Conservation (phyloP, 92 coral and sea anemone genomes). For the Pocillopora grandis region DNA sequence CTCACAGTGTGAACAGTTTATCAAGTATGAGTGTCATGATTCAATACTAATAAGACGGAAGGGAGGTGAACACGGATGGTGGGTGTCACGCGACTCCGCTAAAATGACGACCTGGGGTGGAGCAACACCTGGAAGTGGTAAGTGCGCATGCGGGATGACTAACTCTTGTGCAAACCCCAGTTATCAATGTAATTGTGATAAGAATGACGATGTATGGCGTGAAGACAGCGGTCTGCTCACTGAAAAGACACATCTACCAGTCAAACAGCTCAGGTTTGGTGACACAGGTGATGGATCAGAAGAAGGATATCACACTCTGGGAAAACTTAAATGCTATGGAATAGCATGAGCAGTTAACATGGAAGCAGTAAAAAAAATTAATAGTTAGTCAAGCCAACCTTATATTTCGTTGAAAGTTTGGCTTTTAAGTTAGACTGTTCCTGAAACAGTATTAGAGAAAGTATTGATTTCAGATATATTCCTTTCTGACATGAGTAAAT, state of each 20-base stretch:
- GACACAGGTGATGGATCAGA: slow-evolving; percentile 1
- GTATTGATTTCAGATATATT: too few relatives aligned
- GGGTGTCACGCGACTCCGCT: slow-evolving; percentile 59
- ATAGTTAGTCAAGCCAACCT: too few relatives aligned
- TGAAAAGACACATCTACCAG: slow-evolving; percentile 67
- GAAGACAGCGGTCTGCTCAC: slow-evolving; percentile 75
- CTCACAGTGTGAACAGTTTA: slow-evolving; percentile 59
- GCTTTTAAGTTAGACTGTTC: too few relatives aligned
- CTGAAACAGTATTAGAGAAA: too few relatives aligned
- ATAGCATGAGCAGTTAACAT: slow-evolving; percentile 11
- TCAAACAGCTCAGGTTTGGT: slow-evolving; percentile 68
- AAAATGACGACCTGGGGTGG: slow-evolving; percentile 68
- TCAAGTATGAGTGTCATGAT: slow-evolving; percentile 55
- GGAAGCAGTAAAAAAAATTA: neutral
- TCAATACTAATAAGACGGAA: neutral
- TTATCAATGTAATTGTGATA: slow-evolving; percentile 60
- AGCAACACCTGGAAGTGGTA: slow-evolving; percentile 51
- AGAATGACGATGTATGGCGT: slow-evolving; percentile 45
- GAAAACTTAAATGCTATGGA: slow-evolving; percentile 51
- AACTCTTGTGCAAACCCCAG: slow-evolving; percentile 27
- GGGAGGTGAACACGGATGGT: slow-evolving; percentile 22
- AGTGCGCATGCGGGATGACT: slow-evolving; percentile 68
- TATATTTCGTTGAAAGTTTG: too few relatives aligned
- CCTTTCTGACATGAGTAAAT: too few relatives aligned
- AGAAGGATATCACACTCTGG: slow-evolving; percentile 58